phyloP scores from a whole-genome alignment of 2,888 invertebrate species.

The Theodoxus fluviatilis region DNA sequence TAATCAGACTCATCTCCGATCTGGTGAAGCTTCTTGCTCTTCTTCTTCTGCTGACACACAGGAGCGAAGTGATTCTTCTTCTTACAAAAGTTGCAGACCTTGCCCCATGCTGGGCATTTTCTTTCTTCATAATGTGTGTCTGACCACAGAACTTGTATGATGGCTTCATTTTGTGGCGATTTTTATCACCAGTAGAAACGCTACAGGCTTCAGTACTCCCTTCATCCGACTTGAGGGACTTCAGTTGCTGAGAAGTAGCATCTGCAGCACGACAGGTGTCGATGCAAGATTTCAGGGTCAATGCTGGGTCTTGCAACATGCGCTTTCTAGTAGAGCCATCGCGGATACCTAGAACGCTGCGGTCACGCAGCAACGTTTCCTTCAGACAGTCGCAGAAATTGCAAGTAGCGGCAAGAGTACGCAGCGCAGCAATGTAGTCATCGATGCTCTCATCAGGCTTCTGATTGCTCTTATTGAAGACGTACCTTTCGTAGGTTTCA shows the following conservation, averaged over 20 bases:
- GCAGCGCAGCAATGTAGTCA: too few species aligned
- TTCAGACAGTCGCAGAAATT: constrained; percentile 30
- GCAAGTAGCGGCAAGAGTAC: constrained; percentile 29
- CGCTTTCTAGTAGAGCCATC: constrained; percentile 15
- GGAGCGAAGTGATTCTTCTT: constrained; percentile 32
- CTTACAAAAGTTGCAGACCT: constrained; percentile 30
- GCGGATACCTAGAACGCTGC: constrained; percentile 25
- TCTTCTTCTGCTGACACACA: not conserved
- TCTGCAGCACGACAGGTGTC: constrained; percentile 21
- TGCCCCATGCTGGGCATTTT: constrained; percentile 37
- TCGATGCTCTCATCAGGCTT: too few species aligned
- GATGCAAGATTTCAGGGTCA: constrained; percentile 24
- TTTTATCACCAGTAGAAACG: not conserved
- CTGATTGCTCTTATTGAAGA: not conserved
- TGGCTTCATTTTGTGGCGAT: constrained; percentile 2
- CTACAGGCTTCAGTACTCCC: too few species aligned
- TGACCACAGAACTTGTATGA: constrained; percentile 33
- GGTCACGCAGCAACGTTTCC: constrained; percentile 28
- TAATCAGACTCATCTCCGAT: constrained; percentile 19
- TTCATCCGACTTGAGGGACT: constrained; percentile 3
- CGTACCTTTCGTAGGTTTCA: too few species aligned
- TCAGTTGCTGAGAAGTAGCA: constrained; percentile 6
- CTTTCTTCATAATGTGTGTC: constrained; percentile 29
- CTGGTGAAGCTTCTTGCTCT: constrained; percentile 24
- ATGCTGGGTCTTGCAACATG: constrained; percentile 17